Evolutionary conservation across 2,797 vertebrate genomes (phyloP), one percentile per base, ranked within the genome.

Genomic region (Betta splendens): DNA sequence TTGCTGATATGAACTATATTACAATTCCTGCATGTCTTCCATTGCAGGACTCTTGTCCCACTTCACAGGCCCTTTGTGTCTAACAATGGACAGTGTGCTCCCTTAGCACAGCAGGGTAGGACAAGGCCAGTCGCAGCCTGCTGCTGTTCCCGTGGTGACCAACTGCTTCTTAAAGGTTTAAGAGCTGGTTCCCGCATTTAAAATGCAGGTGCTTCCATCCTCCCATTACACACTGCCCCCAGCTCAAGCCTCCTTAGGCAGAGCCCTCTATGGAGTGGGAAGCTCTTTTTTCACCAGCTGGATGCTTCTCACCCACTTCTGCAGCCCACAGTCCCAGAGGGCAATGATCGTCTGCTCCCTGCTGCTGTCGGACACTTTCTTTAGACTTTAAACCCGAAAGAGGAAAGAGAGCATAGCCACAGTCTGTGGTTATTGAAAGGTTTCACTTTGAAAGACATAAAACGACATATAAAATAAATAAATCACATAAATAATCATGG

Each of bases 181-280:
- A 73, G 69, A 78, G 72, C 57, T 28, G 65, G 76, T 88, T 90
- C 87, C 72, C 64, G 66, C 80, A 78, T 85, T 87, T 58, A 80
- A 57, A 42, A 64, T 75, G 73, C 78, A 84, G 87, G 77, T 86
- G 81, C 76, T 61, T 80, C 72, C 57, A 63, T 72, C 75, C 74
- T 71, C 64, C 70, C 48, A 31, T 65, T 1, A 50, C 64, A 49
- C 54, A 62, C 48, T 10, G 1, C 68, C 55, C 39, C 55, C 55
- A 57, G 61, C 59, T 57, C 39, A 77, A 75, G 40, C 51, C 55
- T 75, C 53, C 23, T 26, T 16, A 31, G 72, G 35, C 64, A 64
- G 25, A 12, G 37, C 22, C 59, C 22, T 31, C 42, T 40, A 33
- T 80, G 72, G 59, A 39, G 33, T 68, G 71, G 66, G 52, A 76